Conservation (phyloP, 2,113 vertebrate species). For the Psittacara wagleri region DNA sequence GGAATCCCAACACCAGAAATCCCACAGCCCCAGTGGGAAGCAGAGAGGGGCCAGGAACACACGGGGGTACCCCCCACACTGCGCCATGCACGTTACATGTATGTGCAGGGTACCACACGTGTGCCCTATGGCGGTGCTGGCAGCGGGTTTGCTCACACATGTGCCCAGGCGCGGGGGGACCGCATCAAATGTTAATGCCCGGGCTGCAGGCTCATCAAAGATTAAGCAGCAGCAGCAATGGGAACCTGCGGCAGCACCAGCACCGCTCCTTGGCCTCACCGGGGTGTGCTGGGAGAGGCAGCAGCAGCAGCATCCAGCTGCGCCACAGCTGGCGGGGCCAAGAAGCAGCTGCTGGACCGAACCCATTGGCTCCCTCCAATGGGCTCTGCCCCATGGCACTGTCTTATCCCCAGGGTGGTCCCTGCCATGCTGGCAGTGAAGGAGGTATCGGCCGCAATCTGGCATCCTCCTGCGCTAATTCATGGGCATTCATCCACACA, state of each 20-base stretch:
- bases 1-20: background rate
- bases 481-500: background rate
- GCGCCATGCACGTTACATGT: rapidly evolving
- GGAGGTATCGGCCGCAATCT: rapidly evolving
- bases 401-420: background rate
- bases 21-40: background rate
- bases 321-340: background rate
- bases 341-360: background rate
- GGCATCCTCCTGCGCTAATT: background rate
- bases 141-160: background rate
- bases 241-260: slow-evolving; percentile 48
- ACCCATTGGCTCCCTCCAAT: background rate
- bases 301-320: background rate
- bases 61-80: rapidly evolving
- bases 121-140: background rate
- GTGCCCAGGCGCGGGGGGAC: background rate
- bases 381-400: background rate
- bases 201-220: slow-evolving; percentile 81
- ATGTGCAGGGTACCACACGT: rapidly evolving
- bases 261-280: rapidly evolving
- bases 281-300: background rate
- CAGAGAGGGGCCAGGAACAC: background rate
- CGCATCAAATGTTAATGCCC: slow-evolving; percentile 86
- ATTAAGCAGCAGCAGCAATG: slow-evolving; percentile 74
- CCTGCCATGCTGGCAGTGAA: rapidly evolving